Percentiles rank a stretch among this genome's conserved stretches.
These are phyloP conservation scores for Luehdorfia chinensis DNA, from an alignment of 1,140 invertebrate species.

Conservation along the genomic window DNA sequence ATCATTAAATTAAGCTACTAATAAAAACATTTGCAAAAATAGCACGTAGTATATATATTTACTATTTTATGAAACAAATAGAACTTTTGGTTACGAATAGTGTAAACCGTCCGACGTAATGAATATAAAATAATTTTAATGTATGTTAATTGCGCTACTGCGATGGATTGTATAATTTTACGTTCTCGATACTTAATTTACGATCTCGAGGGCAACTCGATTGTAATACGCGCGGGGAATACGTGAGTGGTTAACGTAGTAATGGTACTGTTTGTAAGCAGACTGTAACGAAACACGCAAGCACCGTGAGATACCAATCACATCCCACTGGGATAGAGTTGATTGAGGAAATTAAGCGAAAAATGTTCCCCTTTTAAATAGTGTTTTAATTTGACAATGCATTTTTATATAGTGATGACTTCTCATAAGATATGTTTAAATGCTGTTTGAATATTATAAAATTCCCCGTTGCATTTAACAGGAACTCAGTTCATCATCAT, in stretches of 20 bases:
- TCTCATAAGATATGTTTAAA: too few species aligned
- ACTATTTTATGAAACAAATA: background rate
- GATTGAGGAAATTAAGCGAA: constrained; percentile 21
- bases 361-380: constrained; percentile 13
- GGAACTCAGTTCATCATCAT: too few species aligned
- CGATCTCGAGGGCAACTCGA: background rate
- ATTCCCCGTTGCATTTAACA: too few species aligned
- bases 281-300: constrained; percentile 37
- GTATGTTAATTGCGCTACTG: background rate
- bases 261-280: constrained; percentile 19
- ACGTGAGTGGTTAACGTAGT: constrained; percentile 15
- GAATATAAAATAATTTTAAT: background rate
- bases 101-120: too few species aligned
- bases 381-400: background rate
- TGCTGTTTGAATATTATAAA: too few species aligned
- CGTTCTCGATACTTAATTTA: background rate
- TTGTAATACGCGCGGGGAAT: constrained; percentile 1
- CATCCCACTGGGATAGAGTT: constrained; percentile 32
- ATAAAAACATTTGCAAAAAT: background rate
- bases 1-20: too few species aligned
- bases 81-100: background rate
- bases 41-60: background rate
- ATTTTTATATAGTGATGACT: too few species aligned
- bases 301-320: constrained; percentile 38
- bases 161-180: background rate